A percentile compares a stretch with the other conserved stretches of the same genome.
Evolutionary conservation across 2,888 invertebrate species (phyloP).

Genomic region (Mylabris sibirica): DNA sequence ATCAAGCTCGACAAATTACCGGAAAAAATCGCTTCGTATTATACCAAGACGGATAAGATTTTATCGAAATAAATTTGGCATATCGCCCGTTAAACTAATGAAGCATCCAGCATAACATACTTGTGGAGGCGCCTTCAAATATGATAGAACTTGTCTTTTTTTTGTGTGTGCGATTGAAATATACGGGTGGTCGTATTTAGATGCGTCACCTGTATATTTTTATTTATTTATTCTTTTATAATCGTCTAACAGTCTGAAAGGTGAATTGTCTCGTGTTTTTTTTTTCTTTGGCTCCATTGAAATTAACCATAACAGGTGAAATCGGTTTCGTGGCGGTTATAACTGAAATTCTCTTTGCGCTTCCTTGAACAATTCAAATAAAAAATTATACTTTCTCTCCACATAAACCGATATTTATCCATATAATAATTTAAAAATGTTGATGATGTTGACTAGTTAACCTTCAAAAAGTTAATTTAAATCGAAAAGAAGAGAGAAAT

Average conservation of each 20-base stretch:
- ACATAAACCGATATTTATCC: background rate
- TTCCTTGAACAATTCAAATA: background rate
- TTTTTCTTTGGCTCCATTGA: too few relatives aligned
- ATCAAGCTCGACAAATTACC: too few relatives aligned
- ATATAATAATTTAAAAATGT: background rate
- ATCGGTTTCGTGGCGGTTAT: background rate
- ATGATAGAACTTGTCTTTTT: background rate
- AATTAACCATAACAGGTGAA: constrained; percentile 11
- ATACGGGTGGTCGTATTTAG: background rate
- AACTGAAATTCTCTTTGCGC: background rate
- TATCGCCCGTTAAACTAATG: too few relatives aligned
- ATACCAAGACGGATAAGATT: too few relatives aligned
- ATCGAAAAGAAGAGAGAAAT: background rate
- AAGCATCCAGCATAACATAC: too few relatives aligned
- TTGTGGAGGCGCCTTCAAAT: too few relatives aligned
- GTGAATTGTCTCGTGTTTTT: background rate
- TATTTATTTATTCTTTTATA: background rate
- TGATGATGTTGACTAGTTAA: constrained; percentile 7
- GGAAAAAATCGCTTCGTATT: too few relatives aligned
- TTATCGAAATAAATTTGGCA: too few relatives aligned
- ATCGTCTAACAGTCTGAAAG: background rate
- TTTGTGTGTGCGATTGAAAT: background rate
- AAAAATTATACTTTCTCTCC: constrained; percentile 5
- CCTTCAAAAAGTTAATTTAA: constrained; percentile 11
- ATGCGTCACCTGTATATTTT: background rate